phyloP scores from a whole-genome alignment of 2,113 vertebrate genomes.

The Pseudopodoces humilis region DNA sequence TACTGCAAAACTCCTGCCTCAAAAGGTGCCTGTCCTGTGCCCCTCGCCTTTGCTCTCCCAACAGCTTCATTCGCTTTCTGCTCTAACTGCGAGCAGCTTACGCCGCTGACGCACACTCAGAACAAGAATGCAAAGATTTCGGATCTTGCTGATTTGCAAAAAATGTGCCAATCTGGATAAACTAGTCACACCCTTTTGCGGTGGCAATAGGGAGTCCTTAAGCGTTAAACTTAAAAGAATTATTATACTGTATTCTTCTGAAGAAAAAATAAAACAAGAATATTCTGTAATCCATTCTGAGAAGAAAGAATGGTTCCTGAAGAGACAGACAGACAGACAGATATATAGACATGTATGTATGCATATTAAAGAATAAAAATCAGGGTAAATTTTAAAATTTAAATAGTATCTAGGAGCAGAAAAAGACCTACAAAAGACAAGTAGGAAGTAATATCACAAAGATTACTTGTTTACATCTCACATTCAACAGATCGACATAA shows the following conservation, averaged over 20 bases:
- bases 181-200: constrained; percentile 44
- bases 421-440: not conserved
- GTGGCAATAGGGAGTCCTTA: not conserved
- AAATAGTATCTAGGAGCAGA: not conserved
- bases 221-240: constrained; percentile 38
- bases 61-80: not conserved
- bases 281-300: not conserved
- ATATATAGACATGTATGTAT: not conserved
- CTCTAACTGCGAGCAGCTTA: not conserved
- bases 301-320: not conserved
- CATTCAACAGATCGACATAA: not conserved
- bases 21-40: not conserved
- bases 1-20: not conserved
- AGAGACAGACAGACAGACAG: not conserved
- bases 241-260: not conserved
- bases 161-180: constrained; percentile 59
- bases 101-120: not conserved
- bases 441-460: not conserved
- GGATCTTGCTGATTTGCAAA: constrained; percentile 58
- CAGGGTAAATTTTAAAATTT: not conserved
- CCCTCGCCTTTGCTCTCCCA: not conserved
- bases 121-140: constrained; percentile 38
- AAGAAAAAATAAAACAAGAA: constrained; percentile 9
- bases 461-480: not conserved
- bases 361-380: not conserved